These are phyloP conservation scores for Sinocyclocheilus anophthalmus DNA, from an alignment of 2,113 vertebrate species.

Conservation along the genomic window DNA sequence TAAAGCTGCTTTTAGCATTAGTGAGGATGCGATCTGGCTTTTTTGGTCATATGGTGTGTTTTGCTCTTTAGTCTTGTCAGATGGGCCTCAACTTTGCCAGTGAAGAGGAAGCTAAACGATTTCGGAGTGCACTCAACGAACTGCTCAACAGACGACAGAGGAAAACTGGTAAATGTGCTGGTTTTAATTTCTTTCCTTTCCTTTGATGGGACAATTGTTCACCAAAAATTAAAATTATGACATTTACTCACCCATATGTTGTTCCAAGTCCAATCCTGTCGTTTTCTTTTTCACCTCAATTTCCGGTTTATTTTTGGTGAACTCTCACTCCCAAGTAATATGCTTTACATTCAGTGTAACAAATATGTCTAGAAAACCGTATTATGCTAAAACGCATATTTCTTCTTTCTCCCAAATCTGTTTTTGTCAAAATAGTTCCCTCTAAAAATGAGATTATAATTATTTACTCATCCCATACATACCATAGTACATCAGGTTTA, in stretches of 20 bases:
- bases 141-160: constrained; percentile 88
- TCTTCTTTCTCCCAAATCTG: background rate
- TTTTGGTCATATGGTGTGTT: constrained; percentile 13
- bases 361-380: background rate
- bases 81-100: constrained; percentile 97
- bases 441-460: background rate
- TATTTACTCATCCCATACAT: background rate
- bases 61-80: constrained; percentile 83
- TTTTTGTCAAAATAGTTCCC: background rate
- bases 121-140: constrained; percentile 86
- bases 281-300: background rate
- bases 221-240: background rate
- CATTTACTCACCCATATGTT: background rate
- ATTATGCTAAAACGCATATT: background rate
- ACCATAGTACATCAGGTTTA: too few relatives aligned
- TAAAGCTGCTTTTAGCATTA: background rate
- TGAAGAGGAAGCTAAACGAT: constrained; percentile 95
- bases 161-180: constrained; percentile 81
- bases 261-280: background rate
- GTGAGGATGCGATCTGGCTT: background rate
- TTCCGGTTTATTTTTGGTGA: background rate
- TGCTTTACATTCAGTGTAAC: background rate
- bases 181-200: background rate
- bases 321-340: background rate
- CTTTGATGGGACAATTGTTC: background rate